Conservation (phyloP, 1,140 invertebrate species). For the Periplaneta americana region DNA sequence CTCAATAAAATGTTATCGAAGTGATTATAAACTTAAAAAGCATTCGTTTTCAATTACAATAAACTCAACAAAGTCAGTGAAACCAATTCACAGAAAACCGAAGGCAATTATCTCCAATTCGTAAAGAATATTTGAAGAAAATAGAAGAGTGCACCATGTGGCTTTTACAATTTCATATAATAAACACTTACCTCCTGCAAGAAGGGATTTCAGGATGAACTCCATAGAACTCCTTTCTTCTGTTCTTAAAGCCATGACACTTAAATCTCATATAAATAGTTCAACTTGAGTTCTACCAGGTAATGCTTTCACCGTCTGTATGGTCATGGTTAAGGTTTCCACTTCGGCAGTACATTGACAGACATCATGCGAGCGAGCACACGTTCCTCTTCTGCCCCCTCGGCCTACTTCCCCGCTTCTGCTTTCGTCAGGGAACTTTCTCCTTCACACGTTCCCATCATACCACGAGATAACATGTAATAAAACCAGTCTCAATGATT, state of each 20-base stretch:
- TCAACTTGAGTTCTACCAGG: not conserved
- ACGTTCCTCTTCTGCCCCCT: not conserved
- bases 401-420: not conserved
- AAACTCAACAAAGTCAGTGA: too few species aligned
- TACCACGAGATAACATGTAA: not conserved
- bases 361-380: not conserved
- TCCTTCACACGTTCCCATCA: not conserved
- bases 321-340: not conserved
- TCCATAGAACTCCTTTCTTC: not conserved
- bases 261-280: not conserved
- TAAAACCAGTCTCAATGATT: not conserved
- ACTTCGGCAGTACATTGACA: not conserved
- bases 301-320: not conserved
- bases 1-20: too few species aligned
- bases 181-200: slow-evolving; percentile 3
- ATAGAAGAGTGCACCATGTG: too few species aligned
- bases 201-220: slow-evolving; percentile 13
- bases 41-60: too few species aligned
- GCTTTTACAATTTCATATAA: too few species aligned
- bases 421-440: not conserved
- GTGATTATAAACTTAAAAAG: too few species aligned
- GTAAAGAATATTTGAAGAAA: too few species aligned
- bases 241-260: slow-evolving; percentile 8
- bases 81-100: too few species aligned
- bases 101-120: too few species aligned